These are phyloP conservation scores for Erebia aethiops DNA, from an alignment of 2,888 invertebrate genomes.

Conservation along the genomic window DNA sequence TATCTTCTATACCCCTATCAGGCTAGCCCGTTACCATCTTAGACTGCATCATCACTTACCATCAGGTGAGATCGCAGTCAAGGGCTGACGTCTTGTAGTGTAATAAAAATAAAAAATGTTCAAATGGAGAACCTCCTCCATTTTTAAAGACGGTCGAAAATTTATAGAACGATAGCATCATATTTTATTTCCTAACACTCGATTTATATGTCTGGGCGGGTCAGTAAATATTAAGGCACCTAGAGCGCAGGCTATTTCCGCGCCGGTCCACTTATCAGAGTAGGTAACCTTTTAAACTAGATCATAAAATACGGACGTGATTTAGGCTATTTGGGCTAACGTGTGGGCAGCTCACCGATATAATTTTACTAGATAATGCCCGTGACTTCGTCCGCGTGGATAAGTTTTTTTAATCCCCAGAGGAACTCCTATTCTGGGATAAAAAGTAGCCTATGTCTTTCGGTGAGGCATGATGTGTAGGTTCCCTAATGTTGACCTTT, in stretches of 20 bases:
- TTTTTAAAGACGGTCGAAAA: neutral
- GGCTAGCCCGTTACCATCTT: no score
- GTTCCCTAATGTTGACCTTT: no score
- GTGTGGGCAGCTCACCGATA: neutral
- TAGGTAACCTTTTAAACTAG: neutral
- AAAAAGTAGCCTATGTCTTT: no score
- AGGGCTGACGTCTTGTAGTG: no score
- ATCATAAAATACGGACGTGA: slow-evolving; percentile 10
- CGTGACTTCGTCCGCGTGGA: no score
- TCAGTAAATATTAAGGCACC: slow-evolving; percentile 8
- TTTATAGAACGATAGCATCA: neutral
- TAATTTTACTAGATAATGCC: no score
- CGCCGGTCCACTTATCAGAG: neutral
- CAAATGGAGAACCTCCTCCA: neutral
- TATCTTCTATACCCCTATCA: no score
- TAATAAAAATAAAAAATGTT: neutral
- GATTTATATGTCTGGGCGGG: neutral
- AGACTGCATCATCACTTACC: no score
- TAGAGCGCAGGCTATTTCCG: neutral
- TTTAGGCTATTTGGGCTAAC: slow-evolving; percentile 5
- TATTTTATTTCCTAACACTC: neutral
- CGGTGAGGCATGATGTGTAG: no score
- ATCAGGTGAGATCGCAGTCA: no score
- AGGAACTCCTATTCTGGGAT: no score
- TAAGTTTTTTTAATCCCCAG: no score